These are phyloP conservation scores for Callopanchax toddi DNA, from an alignment of 2,113 vertebrate species.

Conservation along the genomic window DNA sequence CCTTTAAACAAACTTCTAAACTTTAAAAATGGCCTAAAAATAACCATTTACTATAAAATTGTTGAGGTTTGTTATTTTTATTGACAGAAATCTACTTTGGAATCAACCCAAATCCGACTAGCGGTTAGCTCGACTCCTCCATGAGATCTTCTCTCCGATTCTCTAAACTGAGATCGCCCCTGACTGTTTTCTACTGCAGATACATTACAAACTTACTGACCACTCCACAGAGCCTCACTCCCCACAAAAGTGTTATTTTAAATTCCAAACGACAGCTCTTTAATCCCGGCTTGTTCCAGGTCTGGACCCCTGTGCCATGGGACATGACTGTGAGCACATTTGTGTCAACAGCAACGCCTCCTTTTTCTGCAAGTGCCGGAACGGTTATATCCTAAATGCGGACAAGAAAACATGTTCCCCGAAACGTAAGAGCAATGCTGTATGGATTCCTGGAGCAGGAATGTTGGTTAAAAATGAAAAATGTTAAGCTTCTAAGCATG, in stretches of 20 bases:
- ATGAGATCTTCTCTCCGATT: background rate
- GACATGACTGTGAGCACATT: constrained; percentile 84
- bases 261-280: background rate
- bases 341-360: constrained; percentile 80
- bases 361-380: constrained; percentile 82
- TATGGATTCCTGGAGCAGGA: constrained; percentile 21
- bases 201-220: constrained; percentile 8
- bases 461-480: background rate
- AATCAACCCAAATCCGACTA: too few relatives aligned
- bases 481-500: constrained; percentile 16
- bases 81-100: too few relatives aligned
- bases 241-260: too few relatives aligned
- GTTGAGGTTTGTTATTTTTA: too few relatives aligned
- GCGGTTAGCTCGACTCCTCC: too few relatives aligned
- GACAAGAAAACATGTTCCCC: constrained; percentile 84
- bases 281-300: constrained; percentile 72
- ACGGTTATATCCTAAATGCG: constrained; percentile 81
- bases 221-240: background rate
- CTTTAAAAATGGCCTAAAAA: too few relatives aligned
- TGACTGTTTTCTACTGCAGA: background rate
- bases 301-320: constrained; percentile 78
- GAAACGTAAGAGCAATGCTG: constrained; percentile 83
- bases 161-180: background rate
- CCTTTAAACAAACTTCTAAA: too few relatives aligned
- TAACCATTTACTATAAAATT: too few relatives aligned